Base-by-base conservation (phyloP, 2,113 vertebrate species). In the Ursus arctos region DNA sequence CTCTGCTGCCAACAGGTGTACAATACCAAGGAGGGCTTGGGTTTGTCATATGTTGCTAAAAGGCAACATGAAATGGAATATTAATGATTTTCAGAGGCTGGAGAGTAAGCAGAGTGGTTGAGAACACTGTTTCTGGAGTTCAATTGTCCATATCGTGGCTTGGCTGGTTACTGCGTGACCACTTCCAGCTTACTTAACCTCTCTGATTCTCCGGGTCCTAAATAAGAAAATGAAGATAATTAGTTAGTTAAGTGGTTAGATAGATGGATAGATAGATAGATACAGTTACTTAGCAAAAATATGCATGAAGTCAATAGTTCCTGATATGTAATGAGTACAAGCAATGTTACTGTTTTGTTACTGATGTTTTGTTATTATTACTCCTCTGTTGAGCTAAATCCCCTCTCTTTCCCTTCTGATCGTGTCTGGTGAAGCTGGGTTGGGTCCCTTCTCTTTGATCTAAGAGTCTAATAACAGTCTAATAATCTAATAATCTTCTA, bases 1-100 rank as follows among this genome's bases (percentile, higher is more conserved):
- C 22, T 76, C 47, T 85, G 28, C 49, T 84, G 72, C 33, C 89
- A 89, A 82, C 81, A 98, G 94, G 92, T 95, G 79, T 80, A 31
- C 9, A 74, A 36, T 67, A 53, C 53, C 0, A 19, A 95, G 76
- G 40, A 28, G 5, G 59, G 13, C 6, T 94, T 43, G 14, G 8
- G 2, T 7, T 85, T 55, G 26, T 65, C 28, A 49, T 28, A 7
- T 47, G 47, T 43, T 59, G 57, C 53, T 71, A 65, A 91, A 84
- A 63, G 77, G 53, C 63, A 92, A 8, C 4, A 13, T 57, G 49
- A 72, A 61, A 40, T 53, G 26, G 10, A 57, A 71, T 74, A 59
- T 21, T 40, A 31, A n/a, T 87, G 26, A 13, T 89, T 88, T 91
- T 71, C 31, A 57, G 79, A 77, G 24, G 33, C 84, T 63, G 6